Evolutionary conservation across 2,797 vertebrate species (phyloP), one percentile per base, ranked within the genome.

Genomic region (Poeciliopsis paucimaculata): DNA sequence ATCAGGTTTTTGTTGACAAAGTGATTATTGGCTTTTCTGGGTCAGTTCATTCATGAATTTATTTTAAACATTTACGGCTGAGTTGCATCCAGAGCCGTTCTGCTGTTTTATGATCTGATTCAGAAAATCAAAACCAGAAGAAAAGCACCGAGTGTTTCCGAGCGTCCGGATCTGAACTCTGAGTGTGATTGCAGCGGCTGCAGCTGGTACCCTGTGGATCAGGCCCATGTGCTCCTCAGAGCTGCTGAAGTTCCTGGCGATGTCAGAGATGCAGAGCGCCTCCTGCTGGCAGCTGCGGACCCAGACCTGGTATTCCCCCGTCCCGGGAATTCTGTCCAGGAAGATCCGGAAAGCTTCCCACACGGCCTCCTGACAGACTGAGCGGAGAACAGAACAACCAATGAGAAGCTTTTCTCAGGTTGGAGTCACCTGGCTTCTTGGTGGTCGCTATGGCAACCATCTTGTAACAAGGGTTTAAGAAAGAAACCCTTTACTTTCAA

Each of bases 281-380:
- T 97, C 97, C 16, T 91, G 95, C 75, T 97, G 97, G 91, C 98
- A 99, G 51, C 91, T 86, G 82, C 95, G 95, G 72, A 99, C 97
- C 97, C 97, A 98, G 73, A 88, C 90, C 93, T 97, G 97, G 89
- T 98, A 98, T 91, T 98, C 97, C 0, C 86, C 86, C 10, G 95
- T 96, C 75, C 97, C 96, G 0, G 98, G 97, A 91, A 99, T 98
- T 75, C 96, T 94, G 94, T 98, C 96, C 77, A 97, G 92, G 94
- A 98, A 99, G 91, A 98, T 97, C 86, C 97, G 93, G 84, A 98
- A 98, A 1, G 97, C 97, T 95, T 99, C 97, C 98, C 98, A 99
- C 20, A 98, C 97, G 0, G 96, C 97, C 93, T 99, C 97, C 95
- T 98, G 98, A 88, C 98, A 98, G 49, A 98, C 97, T 99, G 93